Percentiles rank a stretch among this genome's conserved stretches.
Evolutionary conservation across 2,888 invertebrate species (phyloP).

Genomic region (Lepidocyrtoides sp.): DNA sequence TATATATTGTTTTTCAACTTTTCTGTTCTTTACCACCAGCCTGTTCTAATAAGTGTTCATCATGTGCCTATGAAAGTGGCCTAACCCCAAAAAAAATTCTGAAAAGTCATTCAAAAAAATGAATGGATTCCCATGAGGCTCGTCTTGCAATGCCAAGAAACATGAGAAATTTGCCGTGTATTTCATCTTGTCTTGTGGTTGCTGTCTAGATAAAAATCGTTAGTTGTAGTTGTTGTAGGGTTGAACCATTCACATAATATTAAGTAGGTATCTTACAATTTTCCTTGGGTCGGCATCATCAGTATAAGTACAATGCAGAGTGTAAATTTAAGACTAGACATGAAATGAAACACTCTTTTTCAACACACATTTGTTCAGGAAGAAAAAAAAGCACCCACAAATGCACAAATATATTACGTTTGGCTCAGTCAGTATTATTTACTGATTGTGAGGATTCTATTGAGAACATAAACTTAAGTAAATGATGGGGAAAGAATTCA

Average conservation of each 20-base stretch:
- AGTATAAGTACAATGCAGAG: too few species aligned
- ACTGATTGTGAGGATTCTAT: not conserved
- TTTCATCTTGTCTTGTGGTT: constrained; percentile 29
- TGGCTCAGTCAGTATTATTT: not conserved
- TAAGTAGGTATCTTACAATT: not conserved
- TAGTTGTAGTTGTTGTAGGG: too few species aligned
- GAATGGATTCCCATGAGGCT: constrained; percentile 64
- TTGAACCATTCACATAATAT: not conserved
- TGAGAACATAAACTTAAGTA: not conserved
- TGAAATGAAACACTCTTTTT: too few species aligned
- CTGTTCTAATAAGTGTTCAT: not conserved
- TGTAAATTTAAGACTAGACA: too few species aligned
- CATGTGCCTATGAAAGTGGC: not conserved
- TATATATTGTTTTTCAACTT: too few species aligned
- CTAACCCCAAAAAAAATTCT: constrained; percentile 56
- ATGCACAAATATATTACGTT: not conserved
- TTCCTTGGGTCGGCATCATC: not conserved
- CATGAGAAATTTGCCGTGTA: constrained; percentile 7
- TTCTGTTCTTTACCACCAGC: not conserved
- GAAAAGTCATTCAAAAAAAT: constrained; percentile 66
- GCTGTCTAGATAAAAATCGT: constrained; percentile 15
- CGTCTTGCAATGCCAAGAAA: constrained; percentile 26
- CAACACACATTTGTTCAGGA: not conserved
- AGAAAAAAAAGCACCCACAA: constrained; percentile 5
- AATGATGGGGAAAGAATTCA: constrained; percentile 36